These are phyloP conservation scores for Hyalella azteca DNA, from an alignment of 2,888 invertebrate species.

Conservation along the genomic window DNA sequence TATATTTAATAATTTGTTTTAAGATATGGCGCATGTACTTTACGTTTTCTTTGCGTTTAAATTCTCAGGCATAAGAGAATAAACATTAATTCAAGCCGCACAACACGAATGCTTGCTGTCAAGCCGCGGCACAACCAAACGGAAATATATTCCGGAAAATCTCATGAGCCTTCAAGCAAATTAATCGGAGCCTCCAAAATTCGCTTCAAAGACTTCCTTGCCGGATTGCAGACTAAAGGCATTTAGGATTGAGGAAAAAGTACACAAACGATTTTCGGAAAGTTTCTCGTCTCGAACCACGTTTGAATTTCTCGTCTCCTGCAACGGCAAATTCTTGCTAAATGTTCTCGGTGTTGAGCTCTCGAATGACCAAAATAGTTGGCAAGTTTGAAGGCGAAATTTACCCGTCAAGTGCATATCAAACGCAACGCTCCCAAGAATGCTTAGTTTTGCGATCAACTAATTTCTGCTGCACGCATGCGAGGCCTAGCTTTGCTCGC, in stretches of 20 bases:
- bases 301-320: neutral
- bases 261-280: neutral
- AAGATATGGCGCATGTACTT: too few relatives aligned
- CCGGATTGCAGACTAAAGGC: neutral
- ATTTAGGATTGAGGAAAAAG: neutral
- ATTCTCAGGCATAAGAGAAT: too few relatives aligned
- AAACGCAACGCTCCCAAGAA: conserved; percentile 21
- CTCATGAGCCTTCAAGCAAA: neutral
- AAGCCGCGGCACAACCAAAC: too few relatives aligned
- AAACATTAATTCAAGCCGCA: too few relatives aligned
- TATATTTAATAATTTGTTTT: too few relatives aligned
- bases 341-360: conserved; percentile 20
- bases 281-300: neutral
- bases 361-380: conserved; percentile 18
- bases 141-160: too few relatives aligned
- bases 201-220: neutral
- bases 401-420: conserved; percentile 25
- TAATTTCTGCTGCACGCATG: conserved; percentile 20
- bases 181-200: neutral
- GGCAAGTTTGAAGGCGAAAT: conserved; percentile 2
- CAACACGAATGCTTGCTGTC: too few relatives aligned
- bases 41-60: too few relatives aligned
- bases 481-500: neutral
- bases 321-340: conserved; percentile 21
- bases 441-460: conserved; percentile 17